A percentile compares a stretch with the other conserved stretches of the same genome.
Evolutionary conservation across 2,797 vertebrate species (phyloP).

Genomic region (Megalops cyprinoides): DNA sequence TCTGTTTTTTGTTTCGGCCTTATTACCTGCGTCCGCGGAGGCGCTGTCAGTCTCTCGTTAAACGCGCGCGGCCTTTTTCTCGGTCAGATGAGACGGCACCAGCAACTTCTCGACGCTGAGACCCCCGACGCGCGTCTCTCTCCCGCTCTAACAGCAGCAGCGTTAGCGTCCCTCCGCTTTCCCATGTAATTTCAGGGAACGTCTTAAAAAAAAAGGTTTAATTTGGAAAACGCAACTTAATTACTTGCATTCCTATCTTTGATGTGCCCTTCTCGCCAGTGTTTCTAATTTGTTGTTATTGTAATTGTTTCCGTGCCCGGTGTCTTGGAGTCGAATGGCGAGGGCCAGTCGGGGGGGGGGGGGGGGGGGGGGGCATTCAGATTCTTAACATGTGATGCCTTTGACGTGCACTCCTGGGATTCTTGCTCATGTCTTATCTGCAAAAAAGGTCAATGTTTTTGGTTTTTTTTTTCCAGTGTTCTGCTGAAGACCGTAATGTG

Average conservation of each 20-base stretch:
- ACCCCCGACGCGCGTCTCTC: constrained; percentile 51
- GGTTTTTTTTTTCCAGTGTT: neutral
- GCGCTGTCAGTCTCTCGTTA: neutral
- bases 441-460: neutral
- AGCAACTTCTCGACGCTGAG: constrained; percentile 63
- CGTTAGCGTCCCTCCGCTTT: constrained; percentile 53
- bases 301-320: constrained; percentile 73
- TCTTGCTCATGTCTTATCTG: neutral
- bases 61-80: neutral
- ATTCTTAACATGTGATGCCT: constrained; percentile 13
- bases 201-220: constrained; percentile 77
- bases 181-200: constrained; percentile 71
- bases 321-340: constrained; percentile 51
- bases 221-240: constrained; percentile 76
- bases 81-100: neutral
- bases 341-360: constrained; percentile 37
- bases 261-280: constrained; percentile 67
- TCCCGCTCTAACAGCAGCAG: constrained; percentile 25
- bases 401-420: neutral
- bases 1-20: neutral
- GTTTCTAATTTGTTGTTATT: constrained; percentile 75
- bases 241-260: constrained; percentile 75
- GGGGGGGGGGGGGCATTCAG: neutral
- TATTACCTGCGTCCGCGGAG: neutral
- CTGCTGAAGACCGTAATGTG: too few species aligned